Conservation (phyloP, 2,797 vertebrate species). For the Apodemus agrarius region DNA sequence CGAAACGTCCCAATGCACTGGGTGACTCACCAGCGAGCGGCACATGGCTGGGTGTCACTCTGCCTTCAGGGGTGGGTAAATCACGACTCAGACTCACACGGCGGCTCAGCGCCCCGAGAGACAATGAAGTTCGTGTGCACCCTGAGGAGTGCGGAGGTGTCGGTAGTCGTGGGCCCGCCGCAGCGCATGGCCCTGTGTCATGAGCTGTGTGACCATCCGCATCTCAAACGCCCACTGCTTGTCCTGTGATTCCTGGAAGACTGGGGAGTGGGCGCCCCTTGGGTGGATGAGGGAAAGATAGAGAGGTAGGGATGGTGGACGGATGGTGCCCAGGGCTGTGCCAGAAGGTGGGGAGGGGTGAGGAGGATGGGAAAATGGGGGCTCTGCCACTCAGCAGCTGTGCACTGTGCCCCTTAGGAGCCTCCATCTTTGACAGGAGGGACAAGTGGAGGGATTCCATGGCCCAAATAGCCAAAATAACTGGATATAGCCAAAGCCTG, state of each 20-base stretch:
- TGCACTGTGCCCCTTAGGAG: not conserved
- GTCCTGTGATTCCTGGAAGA: not conserved
- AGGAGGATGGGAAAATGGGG: not conserved
- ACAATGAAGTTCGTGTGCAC: not conserved
- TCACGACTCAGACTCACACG: constrained; percentile 28
- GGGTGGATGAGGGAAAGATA: not conserved
- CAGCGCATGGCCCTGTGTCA: not conserved
- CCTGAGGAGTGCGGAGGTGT: not conserved
- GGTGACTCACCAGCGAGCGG: constrained; percentile 53
- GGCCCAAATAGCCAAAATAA: not conserved
- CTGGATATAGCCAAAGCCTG: not conserved
- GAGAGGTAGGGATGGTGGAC: no score
- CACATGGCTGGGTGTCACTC: not conserved
- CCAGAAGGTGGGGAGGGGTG: not conserved
- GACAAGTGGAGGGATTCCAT: not conserved
- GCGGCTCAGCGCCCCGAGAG: not conserved
- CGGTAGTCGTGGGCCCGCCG: not conserved
- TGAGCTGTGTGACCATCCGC: not conserved
- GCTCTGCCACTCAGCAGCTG: not conserved
- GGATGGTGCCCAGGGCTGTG: not conserved
- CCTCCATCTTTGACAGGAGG: not conserved
- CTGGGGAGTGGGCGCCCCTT: not conserved
- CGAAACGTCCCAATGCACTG: not conserved
- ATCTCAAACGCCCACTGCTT: not conserved
- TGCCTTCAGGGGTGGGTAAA: constrained; percentile 53